These are phyloP conservation scores for Sceloporus undulatus DNA, from an alignment of 2,113 vertebrate species.

Conservation along the genomic window DNA sequence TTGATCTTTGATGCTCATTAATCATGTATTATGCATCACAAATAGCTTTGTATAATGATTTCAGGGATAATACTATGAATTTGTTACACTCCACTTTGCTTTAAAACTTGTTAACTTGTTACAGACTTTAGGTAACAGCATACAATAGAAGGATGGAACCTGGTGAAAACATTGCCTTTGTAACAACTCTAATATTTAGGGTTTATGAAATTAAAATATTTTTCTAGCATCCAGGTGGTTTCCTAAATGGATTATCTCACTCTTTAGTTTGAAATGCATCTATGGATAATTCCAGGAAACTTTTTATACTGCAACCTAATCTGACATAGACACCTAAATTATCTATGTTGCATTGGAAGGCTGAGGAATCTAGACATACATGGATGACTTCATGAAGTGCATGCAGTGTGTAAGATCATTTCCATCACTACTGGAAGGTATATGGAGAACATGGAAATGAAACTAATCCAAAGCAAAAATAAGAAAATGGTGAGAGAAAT, in stretches of 20 bases:
- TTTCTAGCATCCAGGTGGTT: background rate
- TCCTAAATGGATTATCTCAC: background rate
- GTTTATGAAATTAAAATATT: background rate
- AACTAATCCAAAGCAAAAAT: background rate
- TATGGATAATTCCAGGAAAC: background rate
- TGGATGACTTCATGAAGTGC: background rate
- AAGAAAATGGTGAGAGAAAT: background rate
- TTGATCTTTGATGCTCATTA: constrained; percentile 25
- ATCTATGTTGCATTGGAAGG: background rate
- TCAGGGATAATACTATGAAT: background rate
- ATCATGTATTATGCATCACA: constrained; percentile 25
- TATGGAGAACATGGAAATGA: background rate
- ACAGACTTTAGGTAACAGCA: background rate
- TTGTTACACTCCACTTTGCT: constrained; percentile 27
- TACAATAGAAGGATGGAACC: background rate
- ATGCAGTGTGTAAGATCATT: background rate
- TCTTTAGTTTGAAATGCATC: background rate
- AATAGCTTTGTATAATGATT: constrained; percentile 27
- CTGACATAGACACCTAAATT: background rate
- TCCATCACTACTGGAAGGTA: background rate
- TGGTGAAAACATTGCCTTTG: background rate
- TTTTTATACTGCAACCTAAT: background rate
- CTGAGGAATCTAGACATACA: background rate
- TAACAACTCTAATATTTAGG: background rate
- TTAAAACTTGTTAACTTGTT: constrained; percentile 12